These are phyloP conservation scores for Limnodromus scolopaceus DNA, from an alignment of 2,797 vertebrate genomes.

Conservation along the genomic window DNA sequence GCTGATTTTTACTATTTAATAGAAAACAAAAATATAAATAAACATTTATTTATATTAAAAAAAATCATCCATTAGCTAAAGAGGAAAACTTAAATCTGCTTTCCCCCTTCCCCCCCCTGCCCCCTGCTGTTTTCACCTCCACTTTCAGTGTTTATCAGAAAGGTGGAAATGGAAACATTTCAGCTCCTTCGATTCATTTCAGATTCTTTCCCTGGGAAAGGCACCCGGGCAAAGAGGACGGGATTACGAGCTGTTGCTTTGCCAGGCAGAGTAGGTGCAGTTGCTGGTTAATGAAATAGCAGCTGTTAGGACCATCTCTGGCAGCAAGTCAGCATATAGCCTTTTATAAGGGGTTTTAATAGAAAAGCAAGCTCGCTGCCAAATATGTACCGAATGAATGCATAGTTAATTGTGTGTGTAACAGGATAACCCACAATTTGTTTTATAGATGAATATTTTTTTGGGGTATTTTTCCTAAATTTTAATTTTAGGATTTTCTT, in stretches of 20 bases:
- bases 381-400: neutral
- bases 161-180: neutral
- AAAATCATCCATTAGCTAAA: neutral
- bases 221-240: neutral
- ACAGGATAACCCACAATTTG: neutral
- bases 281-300: neutral
- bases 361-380: neutral
- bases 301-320: neutral
- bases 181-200: neutral
- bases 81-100: neutral
- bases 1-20: neutral
- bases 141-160: fast-evolving
- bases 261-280: neutral
- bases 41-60: neutral
- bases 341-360: neutral
- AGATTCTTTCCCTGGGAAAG: neutral
- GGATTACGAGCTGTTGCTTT: neutral
- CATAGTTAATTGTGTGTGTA: neutral
- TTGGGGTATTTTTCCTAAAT: neutral
- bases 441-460: neutral
- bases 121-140: neutral
- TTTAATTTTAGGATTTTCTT: slow-evolving; percentile 23
- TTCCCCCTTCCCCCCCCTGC: too few species aligned
- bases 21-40: neutral
- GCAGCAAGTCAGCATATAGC: neutral